Evolutionary conservation across 2,113 vertebrate species (phyloP).

Genomic region (Perognathus longimembris): DNA sequence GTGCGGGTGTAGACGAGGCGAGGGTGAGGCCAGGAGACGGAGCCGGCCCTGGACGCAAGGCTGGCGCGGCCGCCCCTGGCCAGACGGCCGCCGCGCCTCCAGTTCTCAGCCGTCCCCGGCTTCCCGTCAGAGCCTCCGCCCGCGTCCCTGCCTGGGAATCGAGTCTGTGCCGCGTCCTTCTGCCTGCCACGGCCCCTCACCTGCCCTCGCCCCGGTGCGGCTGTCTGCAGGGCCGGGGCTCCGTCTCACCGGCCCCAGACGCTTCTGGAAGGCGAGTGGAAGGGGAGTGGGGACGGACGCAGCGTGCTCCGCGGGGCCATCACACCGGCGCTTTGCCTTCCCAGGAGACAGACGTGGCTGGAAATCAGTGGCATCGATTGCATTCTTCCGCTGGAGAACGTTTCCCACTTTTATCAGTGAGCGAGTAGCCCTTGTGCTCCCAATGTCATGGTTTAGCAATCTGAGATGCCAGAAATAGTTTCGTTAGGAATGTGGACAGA

Average conservation of each 20-base stretch:
- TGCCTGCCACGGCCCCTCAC: not conserved
- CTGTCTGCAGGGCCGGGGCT: no score
- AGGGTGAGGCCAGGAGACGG: no score
- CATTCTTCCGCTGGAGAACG: not conserved
- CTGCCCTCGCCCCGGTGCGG: not conserved
- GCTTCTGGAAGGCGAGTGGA: no score
- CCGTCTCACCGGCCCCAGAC: not conserved
- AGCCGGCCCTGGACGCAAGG: no score
- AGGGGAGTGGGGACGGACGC: not conserved
- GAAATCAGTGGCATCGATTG: not conserved
- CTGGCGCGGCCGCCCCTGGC: no score
- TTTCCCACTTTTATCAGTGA: not conserved
- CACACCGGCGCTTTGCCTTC: not conserved
- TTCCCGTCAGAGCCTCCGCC: no score
- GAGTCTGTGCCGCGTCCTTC: no score
- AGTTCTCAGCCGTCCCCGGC: no score
- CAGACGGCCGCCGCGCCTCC: no score
- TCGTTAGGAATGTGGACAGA: not conserved
- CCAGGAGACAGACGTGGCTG: not conserved
- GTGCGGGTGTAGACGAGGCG: no score
- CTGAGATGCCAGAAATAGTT: not conserved
- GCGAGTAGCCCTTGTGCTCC: not conserved
- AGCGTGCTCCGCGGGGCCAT: rapidly evolving
- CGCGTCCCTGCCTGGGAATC: no score
- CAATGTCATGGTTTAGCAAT: not conserved